Percentiles rank a stretch among this genome's conserved stretches.
These are phyloP conservation scores for Rhodophaea formosa DNA, from an alignment of 2,888 invertebrate genomes.

Conservation along the genomic window DNA sequence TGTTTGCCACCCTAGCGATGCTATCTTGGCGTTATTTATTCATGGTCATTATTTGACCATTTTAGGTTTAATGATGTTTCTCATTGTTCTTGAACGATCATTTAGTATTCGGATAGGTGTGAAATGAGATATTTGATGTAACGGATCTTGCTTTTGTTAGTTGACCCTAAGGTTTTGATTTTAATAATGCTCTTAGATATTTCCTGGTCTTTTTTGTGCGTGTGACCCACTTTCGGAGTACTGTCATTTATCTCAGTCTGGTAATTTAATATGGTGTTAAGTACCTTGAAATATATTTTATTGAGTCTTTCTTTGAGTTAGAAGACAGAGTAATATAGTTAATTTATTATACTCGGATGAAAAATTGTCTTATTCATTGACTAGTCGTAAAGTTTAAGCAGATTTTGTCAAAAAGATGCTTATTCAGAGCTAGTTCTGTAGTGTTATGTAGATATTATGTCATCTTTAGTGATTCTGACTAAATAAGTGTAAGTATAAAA, in stretches of 20 bases:
- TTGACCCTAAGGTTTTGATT: conserved; percentile 40
- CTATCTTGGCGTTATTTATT: conserved; percentile 76
- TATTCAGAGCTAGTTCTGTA: too few relatives aligned
- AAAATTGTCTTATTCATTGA: neutral
- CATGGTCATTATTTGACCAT: conserved; percentile 81
- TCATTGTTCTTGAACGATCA: conserved; percentile 69
- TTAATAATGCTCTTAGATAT: conserved; percentile 17
- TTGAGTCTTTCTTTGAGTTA: neutral
- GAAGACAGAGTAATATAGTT: neutral
- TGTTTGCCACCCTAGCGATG: conserved; percentile 51
- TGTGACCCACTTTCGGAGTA: conserved; percentile 11
- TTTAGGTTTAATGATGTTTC: conserved; percentile 75
- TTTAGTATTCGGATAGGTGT: conserved; percentile 68
- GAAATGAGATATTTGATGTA: conserved; percentile 73
- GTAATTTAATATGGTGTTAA: conserved; percentile 6
- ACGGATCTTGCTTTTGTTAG: conserved; percentile 57
- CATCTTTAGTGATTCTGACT: too few relatives aligned
- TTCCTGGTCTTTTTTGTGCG: conserved; percentile 14
- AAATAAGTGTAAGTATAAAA: too few relatives aligned
- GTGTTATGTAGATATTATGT: too few relatives aligned
- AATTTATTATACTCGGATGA: neutral
- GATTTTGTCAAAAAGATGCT: too few relatives aligned
- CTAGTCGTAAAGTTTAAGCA: too few relatives aligned
- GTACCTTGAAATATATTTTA: neutral
- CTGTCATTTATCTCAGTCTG: neutral